These are phyloP conservation scores for Patella ulyssiponensis DNA, from an alignment of 2,888 invertebrate genomes.

Conservation along the genomic window DNA sequence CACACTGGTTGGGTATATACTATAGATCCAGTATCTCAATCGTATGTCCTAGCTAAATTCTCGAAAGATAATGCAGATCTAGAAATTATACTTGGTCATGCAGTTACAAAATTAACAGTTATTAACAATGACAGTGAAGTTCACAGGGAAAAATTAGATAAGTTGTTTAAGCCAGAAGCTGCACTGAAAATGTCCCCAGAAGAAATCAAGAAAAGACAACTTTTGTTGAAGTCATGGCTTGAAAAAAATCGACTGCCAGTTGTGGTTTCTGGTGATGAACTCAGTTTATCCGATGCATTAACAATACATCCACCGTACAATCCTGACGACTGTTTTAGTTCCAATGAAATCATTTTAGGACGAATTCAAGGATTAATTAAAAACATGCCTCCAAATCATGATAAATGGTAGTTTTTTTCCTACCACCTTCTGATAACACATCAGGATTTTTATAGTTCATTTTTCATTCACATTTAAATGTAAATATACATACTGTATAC, in stretches of 20 bases:
- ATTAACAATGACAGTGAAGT: constrained; percentile 44
- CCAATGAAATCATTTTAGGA: constrained; percentile 71
- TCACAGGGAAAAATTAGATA: constrained; percentile 46
- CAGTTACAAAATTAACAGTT: constrained; percentile 54
- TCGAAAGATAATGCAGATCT: constrained; percentile 35
- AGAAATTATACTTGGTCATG: constrained; percentile 59
- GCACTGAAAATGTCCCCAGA: constrained; percentile 42
- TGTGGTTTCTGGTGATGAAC: constrained; percentile 45
- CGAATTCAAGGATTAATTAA: constrained; percentile 69
- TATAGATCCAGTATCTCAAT: constrained; percentile 69
- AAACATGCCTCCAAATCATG: constrained; percentile 67
- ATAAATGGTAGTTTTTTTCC: constrained; percentile 49
- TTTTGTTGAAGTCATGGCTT: constrained; percentile 64
- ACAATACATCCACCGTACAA: constrained; percentile 67
- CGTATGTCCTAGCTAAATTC: constrained; percentile 58
- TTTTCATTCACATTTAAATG: too few species aligned
- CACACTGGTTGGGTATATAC: constrained; percentile 68
- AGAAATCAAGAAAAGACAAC: constrained; percentile 54
- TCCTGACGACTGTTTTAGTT: constrained; percentile 66
- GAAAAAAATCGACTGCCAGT: constrained; percentile 68
- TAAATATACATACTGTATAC: too few species aligned
- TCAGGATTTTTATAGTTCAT: too few species aligned
- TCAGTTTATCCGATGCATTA: constrained; percentile 65
- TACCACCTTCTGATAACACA: too few species aligned
- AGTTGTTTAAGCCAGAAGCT: constrained; percentile 51